phyloP scores from a whole-genome alignment of 2,797 vertebrate genomes.

The Argyrosomus regius region DNA sequence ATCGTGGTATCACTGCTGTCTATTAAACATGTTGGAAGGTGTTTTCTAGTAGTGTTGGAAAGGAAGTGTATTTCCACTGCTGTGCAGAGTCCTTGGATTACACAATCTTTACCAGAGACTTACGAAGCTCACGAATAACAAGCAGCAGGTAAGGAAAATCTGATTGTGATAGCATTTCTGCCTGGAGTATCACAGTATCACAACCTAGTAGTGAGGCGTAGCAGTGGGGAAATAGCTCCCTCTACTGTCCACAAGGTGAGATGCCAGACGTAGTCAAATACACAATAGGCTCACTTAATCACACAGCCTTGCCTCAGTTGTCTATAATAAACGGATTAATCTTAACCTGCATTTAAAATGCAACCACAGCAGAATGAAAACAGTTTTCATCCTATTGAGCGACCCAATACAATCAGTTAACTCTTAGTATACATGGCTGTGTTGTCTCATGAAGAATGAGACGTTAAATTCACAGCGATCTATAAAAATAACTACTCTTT shows the following conservation, averaged over 20 bases:
- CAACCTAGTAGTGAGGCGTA: background rate
- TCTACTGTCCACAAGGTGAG: constrained; percentile 51
- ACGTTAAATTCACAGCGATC: background rate
- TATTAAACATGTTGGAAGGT: background rate
- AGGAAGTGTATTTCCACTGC: constrained; percentile 7
- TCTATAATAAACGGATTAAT: background rate
- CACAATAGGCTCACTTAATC: background rate
- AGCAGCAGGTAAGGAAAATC: background rate
- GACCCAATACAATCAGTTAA: background rate
- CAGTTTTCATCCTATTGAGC: background rate
- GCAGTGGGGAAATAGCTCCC: constrained; percentile 56
- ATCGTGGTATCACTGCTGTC: background rate
- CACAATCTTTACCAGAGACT: background rate
- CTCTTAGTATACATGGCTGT: background rate
- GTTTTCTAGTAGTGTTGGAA: background rate
- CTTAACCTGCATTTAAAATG: constrained; percentile 4
- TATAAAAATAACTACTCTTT: background rate
- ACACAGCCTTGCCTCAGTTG: background rate
- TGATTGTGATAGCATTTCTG: background rate
- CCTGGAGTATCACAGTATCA: background rate
- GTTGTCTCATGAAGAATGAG: background rate
- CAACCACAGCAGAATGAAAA: background rate
- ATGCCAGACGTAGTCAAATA: background rate
- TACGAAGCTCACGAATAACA: background rate
- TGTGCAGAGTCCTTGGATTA: constrained; percentile 2